phyloP scores from a whole-genome alignment of 2,888 invertebrate genomes.

The Eumerus sabulonum region DNA sequence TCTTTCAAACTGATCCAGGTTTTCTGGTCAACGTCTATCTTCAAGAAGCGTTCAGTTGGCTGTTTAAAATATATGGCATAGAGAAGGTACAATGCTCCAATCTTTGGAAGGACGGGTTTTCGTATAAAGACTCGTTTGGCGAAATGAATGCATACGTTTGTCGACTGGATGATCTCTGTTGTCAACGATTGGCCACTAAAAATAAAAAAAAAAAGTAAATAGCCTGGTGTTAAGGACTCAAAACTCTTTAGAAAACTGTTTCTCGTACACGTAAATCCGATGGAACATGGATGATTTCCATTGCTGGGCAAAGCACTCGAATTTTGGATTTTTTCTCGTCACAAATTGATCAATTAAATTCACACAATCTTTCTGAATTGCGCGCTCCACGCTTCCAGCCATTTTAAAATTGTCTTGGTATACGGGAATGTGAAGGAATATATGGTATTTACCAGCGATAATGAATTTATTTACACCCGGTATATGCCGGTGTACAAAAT shows the following conservation, averaged over 20 bases:
- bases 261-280: constrained; percentile 72
- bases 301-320: constrained; percentile 72
- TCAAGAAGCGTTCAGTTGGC: constrained; percentile 74
- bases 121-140: constrained; percentile 40
- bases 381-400: constrained; percentile 67
- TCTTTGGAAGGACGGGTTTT: constrained; percentile 34
- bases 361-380: constrained; percentile 70
- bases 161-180: constrained; percentile 45
- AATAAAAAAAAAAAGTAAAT: too few relatives aligned
- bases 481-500: too few relatives aligned
- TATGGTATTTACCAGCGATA: too few relatives aligned
- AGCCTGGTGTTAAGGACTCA: not conserved
- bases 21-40: constrained; percentile 71
- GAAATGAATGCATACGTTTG: constrained; percentile 53
- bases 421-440: too few relatives aligned
- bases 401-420: not conserved
- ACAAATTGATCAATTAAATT: constrained; percentile 69
- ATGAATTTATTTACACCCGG: too few relatives aligned
- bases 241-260: not conserved
- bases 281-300: constrained; percentile 73
- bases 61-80: constrained; percentile 76
- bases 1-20: constrained; percentile 71
- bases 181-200: constrained; percentile 37
- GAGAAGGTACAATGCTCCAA: constrained; percentile 74
- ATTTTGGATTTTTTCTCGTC: constrained; percentile 60